Evolutionary conservation across 2,888 invertebrate genomes (phyloP).

Genomic region (Ectemnius continuus): DNA sequence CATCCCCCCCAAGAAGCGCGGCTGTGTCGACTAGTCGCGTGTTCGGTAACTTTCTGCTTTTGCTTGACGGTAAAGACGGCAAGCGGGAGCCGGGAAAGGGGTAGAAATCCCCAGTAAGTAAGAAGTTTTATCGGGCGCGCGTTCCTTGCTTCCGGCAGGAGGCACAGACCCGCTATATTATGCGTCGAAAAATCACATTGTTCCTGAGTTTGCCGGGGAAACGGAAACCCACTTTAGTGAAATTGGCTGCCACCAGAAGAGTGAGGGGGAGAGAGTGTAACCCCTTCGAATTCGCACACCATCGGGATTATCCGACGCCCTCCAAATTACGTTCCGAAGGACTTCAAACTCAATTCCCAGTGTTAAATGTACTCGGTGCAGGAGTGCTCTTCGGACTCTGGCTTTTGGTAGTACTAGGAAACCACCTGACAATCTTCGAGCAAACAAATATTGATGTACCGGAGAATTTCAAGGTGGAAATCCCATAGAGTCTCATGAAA

Average conservation of each 20-base stretch:
- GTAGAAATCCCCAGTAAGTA: constrained; percentile 55
- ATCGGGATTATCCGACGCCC: too few relatives aligned
- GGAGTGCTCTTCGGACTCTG: too few relatives aligned
- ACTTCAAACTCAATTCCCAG: too few relatives aligned
- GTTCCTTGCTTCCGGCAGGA: constrained; percentile 40
- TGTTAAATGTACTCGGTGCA: too few relatives aligned
- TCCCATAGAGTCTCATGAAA: too few relatives aligned
- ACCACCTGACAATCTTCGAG: too few relatives aligned
- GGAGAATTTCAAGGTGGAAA: too few relatives aligned
- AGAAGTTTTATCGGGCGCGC: constrained; percentile 58
- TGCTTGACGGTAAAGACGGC: constrained; percentile 1
- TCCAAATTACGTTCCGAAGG: too few relatives aligned
- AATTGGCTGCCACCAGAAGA: background rate
- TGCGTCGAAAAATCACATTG: constrained; percentile 45
- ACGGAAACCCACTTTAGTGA: constrained; percentile 31
- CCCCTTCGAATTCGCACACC: too few relatives aligned
- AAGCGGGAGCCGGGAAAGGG: constrained; percentile 39
- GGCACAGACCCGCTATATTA: constrained; percentile 31
- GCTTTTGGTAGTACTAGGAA: too few relatives aligned
- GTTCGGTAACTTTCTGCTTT: constrained; percentile 47
- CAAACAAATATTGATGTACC: too few relatives aligned
- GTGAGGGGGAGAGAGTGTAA: too few relatives aligned
- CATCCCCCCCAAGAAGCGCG: constrained; percentile 52
- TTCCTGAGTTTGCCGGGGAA: constrained; percentile 24
- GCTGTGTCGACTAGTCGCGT: constrained; percentile 13